phyloP scores from a whole-genome alignment of 2,113 vertebrate species.

The Dicaeum eximium region DNA sequence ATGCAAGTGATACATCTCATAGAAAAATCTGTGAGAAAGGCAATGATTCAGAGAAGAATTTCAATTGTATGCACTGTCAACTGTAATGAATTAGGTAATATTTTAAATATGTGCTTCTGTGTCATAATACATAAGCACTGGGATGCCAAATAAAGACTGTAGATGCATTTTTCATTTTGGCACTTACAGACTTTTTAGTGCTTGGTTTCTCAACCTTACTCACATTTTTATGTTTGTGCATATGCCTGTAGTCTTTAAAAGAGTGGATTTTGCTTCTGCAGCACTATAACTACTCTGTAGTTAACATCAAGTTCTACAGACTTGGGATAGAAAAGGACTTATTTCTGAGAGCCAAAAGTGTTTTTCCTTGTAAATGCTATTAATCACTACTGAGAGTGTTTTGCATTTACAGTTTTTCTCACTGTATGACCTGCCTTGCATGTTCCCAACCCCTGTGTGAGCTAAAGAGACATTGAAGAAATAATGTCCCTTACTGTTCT shows the following conservation, averaged over 20 bases:
- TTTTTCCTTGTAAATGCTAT: not conserved
- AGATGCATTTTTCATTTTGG: not conserved
- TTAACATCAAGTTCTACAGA: not conserved
- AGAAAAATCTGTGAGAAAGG: conserved; percentile 6
- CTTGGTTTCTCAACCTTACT: not conserved
- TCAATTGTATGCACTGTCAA: not conserved
- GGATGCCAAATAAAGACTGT: not conserved
- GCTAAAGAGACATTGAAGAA: not conserved
- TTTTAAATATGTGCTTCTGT: not conserved
- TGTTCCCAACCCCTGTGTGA: not conserved
- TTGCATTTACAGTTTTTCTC: not conserved
- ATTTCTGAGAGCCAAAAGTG: not conserved
- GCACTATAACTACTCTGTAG: not conserved
- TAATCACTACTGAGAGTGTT: not conserved
- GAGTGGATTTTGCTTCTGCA: not conserved
- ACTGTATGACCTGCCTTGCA: not conserved
- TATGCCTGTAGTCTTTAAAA: not conserved
- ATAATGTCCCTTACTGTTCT: not conserved
- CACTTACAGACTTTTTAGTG: not conserved
- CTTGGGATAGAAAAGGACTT: not conserved
- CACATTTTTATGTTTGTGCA: not conserved
- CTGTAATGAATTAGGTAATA: not conserved
- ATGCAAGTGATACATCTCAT: not conserved
- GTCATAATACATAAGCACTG: not conserved
- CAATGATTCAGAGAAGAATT: conserved; percentile 19